A percentile compares a stretch with the other conserved stretches of the same genome.
Conservation (phyloP, 2,888 invertebrate genomes). For the Sarcophaga subvicina region DNA sequence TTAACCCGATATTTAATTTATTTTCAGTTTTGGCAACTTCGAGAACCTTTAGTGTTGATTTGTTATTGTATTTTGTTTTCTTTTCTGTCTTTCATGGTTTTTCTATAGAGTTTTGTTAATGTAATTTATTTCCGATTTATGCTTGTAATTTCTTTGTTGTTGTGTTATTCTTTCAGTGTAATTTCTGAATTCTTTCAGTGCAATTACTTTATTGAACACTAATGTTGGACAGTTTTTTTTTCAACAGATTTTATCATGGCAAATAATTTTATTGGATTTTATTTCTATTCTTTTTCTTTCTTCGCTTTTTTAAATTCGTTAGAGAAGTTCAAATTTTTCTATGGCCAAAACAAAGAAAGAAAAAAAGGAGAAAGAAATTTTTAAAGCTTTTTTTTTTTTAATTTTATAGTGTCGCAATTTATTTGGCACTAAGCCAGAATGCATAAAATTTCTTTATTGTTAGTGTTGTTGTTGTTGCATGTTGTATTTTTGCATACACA, state of each 20-base stretch:
- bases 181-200: no score
- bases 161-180: no score
- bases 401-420: conserved; percentile 51
- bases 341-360: no score
- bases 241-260: not conserved
- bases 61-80: no score
- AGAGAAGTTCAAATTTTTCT: not conserved
- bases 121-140: no score
- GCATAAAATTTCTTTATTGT: conserved; percentile 18
- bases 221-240: not conserved
- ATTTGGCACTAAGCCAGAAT: conserved; percentile 63
- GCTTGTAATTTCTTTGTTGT: no score
- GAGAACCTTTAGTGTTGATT: no score
- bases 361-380: not conserved
- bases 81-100: no score
- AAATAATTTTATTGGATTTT: not conserved
- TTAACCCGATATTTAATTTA: no score
- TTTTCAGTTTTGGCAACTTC: no score
- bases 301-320: not conserved
- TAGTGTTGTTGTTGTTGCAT: not conserved
- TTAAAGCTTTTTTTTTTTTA: conserved; percentile 14
- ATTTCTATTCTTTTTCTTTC: not conserved
- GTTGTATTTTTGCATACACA: conserved; percentile 8
- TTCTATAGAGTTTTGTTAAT: no score
- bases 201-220: not conserved